Evolutionary conservation across 2,888 invertebrate genomes (phyloP).

Genomic region (Lathronympha strigana): DNA sequence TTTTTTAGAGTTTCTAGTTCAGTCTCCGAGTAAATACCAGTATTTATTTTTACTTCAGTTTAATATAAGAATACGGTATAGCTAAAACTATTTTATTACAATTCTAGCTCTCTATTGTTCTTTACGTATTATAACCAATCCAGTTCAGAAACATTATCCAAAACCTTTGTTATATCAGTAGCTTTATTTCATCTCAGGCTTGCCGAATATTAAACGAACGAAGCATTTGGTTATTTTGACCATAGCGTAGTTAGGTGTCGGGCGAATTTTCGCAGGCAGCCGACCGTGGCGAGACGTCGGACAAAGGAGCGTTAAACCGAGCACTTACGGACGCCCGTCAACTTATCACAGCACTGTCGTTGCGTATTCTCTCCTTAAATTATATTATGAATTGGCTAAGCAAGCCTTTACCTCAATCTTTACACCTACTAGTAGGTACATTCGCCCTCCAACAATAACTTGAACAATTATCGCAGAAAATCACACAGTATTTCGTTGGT

Average conservation of each 20-base stretch:
- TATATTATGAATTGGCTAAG: not conserved
- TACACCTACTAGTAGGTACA: no score
- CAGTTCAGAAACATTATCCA: not conserved
- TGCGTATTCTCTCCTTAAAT: not conserved
- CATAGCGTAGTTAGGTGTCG: constrained; percentile 46
- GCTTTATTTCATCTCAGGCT: not conserved
- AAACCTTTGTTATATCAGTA: not conserved
- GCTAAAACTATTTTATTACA: not conserved
- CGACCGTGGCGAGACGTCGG: constrained; percentile 73
- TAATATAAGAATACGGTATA: no score
- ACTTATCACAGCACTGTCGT: constrained; percentile 8
- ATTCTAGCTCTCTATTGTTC: not conserved
- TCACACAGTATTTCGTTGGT: no score
- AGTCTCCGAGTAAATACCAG: no score
- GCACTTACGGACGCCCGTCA: constrained; percentile 47
- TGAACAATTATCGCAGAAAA: no score
- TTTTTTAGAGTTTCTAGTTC: no score
- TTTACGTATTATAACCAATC: not conserved
- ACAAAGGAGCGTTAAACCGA: constrained; percentile 69
- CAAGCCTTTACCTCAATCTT: no score
- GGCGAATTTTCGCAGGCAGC: constrained; percentile 77
- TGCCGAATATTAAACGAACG: not conserved
- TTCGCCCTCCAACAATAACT: no score
- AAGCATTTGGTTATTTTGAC: constrained; percentile 36
- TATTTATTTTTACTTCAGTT: no score